Evolutionary conservation across 53 echinoderm and acorn worm genomes (phyloP), one percentile per base, ranked within the genome.

Genomic region (Mesocentrotus franciscanus): DNA sequence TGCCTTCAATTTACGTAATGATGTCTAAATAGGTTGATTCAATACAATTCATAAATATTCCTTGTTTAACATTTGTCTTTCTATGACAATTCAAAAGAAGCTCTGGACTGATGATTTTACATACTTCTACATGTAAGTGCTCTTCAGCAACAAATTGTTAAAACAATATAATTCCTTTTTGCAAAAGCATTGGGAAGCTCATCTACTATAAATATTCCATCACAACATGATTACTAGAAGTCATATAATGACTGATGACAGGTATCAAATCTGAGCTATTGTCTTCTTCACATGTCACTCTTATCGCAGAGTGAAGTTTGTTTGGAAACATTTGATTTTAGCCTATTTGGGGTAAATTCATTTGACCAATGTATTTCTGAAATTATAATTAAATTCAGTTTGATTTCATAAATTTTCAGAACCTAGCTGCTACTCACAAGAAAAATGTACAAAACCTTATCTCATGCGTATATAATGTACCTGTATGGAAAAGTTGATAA

Each of bases 11-110:
- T 27, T 87, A 87, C 29, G 26, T 57, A 57, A 29, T 87, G 27
- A 87, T 87, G 87, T 58, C 87, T 87, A 87, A 57, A 87, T 87
- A 87, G 26, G 56, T 87, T 87, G 58, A 57, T 87, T 87, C 29
- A 56, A 87, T 87, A 57, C 59, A 58, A 57, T 87, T 59, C 87
- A 87, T 87, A 87, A 87, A 87, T 87, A 87, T 56, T 87, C 87
- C n/a, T 87, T 59, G 29, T 87, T 58, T 87, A 8, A n/a, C 87
- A 87, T 29, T 16, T 14, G 78, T 81, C 29, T 74, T 11, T 49
- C 58, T 87, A 58, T 87, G 26, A 87, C 87, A 87, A 24, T 55
- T 75, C 29, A 85, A 85, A 14, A 42, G 27, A 49, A 87, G 27
- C n/a, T 29, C 57, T 10, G 58, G 59, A 59, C 87, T 87, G 87